phyloP scores from a whole-genome alignment of 2,113 vertebrate species.

The Dasyurus viverrinus region DNA sequence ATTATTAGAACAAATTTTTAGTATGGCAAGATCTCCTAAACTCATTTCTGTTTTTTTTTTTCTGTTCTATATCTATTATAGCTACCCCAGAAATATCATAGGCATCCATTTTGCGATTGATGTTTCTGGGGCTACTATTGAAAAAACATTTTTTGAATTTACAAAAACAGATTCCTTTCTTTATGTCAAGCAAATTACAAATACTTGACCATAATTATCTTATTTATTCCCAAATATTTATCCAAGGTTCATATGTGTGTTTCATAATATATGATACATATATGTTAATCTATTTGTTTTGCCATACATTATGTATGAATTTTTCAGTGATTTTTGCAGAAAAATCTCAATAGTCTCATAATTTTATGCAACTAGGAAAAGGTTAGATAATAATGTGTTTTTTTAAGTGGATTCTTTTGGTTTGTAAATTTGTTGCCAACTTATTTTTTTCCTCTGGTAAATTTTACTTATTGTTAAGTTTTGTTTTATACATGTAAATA shows the following conservation, averaged over 20 bases:
- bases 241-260: constrained; percentile 6
- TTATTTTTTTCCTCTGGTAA: not conserved
- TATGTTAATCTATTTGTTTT: constrained; percentile 36
- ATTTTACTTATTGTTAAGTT: constrained; percentile 45
- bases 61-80: constrained; percentile 36
- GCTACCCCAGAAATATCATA: constrained; percentile 4
- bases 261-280: too few species aligned
- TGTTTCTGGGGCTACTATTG: constrained; percentile 36
- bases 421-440: not conserved
- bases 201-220: constrained; percentile 25
- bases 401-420: not conserved
- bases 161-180: constrained; percentile 10
- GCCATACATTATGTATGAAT: constrained; percentile 13
- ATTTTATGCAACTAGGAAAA: constrained; percentile 53
- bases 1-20: not conserved
- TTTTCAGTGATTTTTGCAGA: constrained; percentile 13
- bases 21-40: not conserved
- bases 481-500: constrained; percentile 2
- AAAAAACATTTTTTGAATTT: constrained; percentile 20
- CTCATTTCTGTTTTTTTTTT: constrained; percentile 35
- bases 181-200: constrained; percentile 19
- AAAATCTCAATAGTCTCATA: not conserved
- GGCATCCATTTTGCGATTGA: constrained; percentile 3
- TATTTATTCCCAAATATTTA: not conserved
- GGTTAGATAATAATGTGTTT: not conserved